Evolutionary conservation across 2,888 invertebrate genomes (phyloP).

Genomic region (Papilio gigon): DNA sequence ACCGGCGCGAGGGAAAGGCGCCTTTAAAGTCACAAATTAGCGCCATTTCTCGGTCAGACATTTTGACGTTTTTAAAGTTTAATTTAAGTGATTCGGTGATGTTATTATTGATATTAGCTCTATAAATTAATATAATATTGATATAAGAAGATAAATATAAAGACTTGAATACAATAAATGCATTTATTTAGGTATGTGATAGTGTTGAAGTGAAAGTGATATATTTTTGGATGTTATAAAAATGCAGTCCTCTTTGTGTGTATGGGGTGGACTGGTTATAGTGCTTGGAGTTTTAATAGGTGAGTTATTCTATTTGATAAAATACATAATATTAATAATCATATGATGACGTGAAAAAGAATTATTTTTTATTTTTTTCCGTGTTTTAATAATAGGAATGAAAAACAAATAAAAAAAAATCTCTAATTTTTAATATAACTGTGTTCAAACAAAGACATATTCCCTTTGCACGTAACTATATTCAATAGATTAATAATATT

Average conservation of each 20-base stretch:
- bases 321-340: neutral
- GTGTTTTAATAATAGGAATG: no score
- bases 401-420: no score
- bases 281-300: slow-evolving; percentile 65
- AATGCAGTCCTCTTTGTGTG: slow-evolving; percentile 63
- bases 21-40: slow-evolving; percentile 42
- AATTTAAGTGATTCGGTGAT: slow-evolving; percentile 33
- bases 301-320: slow-evolving; percentile 50
- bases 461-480: no score
- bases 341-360: neutral
- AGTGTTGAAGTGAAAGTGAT: slow-evolving; percentile 58
- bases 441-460: no score
- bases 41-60: slow-evolving; percentile 52
- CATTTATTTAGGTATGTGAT: slow-evolving; percentile 37
- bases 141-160: neutral
- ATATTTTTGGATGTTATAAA: slow-evolving; percentile 59
- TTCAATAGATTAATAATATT: no score
- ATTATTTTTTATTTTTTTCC: no score
- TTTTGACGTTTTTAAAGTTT: slow-evolving; percentile 43
- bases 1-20: slow-evolving; percentile 57
- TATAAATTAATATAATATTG: neutral
- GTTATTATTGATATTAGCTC: neutral
- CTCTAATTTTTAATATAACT: no score
- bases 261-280: slow-evolving; percentile 63
- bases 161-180: slow-evolving; percentile 25